phyloP scores from a whole-genome alignment of 1,140 invertebrate species.

The Melanaphis sacchari region DNA sequence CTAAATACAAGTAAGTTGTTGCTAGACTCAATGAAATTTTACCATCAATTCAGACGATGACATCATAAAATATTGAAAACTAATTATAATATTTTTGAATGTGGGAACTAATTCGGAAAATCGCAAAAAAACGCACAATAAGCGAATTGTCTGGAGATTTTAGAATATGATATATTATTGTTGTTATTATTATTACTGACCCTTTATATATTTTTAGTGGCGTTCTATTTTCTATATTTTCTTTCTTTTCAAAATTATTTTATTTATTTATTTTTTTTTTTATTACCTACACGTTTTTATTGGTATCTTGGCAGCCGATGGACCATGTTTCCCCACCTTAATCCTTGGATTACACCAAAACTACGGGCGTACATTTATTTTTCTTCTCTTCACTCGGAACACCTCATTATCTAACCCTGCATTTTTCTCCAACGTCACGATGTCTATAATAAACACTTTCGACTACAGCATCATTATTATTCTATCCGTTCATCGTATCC shows the following conservation, averaged over 20 bases:
- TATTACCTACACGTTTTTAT: background rate
- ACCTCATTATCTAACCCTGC: background rate
- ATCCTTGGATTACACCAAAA: background rate
- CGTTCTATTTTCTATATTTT: conserved; percentile 1
- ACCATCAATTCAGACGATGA: background rate
- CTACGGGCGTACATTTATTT: conserved; percentile 11
- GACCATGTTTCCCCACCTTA: background rate
- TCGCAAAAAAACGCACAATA: background rate
- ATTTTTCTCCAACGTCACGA: background rate
- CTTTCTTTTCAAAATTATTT: background rate
- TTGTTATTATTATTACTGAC: conserved; percentile 1
- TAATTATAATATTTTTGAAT: too few relatives aligned
- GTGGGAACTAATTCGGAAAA: background rate
- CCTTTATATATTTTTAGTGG: background rate
- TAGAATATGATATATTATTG: background rate
- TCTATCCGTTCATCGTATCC: background rate
- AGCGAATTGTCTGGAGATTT: background rate
- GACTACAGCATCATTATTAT: background rate
- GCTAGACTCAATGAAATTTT: background rate
- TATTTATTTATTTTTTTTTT: background rate
- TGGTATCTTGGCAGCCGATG: background rate
- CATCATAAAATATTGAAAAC: background rate
- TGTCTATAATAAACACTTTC: background rate
- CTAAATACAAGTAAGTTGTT: background rate
- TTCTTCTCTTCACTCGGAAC: background rate